A percentile compares a stretch with the other conserved stretches of the same genome.
Evolutionary conservation across 2,888 invertebrate species (phyloP).

Genomic region (Cosmorhoe ocellata): DNA sequence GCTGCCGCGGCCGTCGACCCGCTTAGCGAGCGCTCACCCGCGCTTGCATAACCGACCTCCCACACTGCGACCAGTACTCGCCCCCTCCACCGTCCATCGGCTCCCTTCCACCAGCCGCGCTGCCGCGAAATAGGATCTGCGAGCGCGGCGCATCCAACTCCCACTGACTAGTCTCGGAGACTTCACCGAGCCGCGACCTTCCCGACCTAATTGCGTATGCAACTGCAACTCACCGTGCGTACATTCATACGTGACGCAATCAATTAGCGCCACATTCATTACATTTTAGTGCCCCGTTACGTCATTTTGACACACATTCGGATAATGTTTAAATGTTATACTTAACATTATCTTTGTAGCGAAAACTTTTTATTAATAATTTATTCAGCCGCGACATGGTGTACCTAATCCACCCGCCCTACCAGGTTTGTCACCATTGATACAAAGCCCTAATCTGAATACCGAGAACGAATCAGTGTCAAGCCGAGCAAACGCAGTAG

Average conservation of each 20-base stretch:
- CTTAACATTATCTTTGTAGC: no score
- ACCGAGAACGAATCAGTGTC: no score
- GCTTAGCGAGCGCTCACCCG: conserved; percentile 86
- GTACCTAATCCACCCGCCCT: no score
- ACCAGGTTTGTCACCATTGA: no score
- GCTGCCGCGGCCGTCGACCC: conserved; percentile 84
- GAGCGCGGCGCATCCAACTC: conserved; percentile 38
- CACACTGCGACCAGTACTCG: conserved; percentile 33
- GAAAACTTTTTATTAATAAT: no score
- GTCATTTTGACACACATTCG: conserved; percentile 21
- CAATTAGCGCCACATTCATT: conserved; percentile 31
- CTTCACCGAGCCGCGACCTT: conserved; percentile 63
- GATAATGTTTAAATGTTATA: no score
- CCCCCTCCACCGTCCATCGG: conserved; percentile 26
- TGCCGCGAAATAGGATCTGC: conserved; percentile 71
- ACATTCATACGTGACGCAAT: conserved; percentile 35
- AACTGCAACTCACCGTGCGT: conserved; percentile 44
- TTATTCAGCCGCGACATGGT: no score
- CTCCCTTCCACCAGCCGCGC: conserved; percentile 32
- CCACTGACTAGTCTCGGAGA: conserved; percentile 28
- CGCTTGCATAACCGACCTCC: conserved; percentile 76
- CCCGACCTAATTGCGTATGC: conserved; percentile 68
- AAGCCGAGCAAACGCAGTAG: not conserved
- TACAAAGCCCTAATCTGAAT: no score
- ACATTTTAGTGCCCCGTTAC: conserved; percentile 25